Percentiles rank a stretch among this genome's conserved stretches.
Evolutionary conservation across 1,140 invertebrate species (phyloP).

Genomic region (Drosophila mojavensis): DNA sequence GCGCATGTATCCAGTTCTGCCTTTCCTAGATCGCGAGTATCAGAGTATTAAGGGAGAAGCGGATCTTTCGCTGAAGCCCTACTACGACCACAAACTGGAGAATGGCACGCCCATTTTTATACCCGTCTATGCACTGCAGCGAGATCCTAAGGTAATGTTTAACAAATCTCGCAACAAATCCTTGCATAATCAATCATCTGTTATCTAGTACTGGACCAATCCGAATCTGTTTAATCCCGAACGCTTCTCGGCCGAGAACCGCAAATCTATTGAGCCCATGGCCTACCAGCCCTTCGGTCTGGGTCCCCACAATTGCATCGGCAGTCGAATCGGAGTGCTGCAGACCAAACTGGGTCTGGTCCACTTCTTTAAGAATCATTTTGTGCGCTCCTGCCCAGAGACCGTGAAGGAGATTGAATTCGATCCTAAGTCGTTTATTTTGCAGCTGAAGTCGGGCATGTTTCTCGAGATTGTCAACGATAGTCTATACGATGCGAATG

Average conservation of each 20-base stretch:
- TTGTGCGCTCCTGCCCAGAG: slow-evolving; percentile 42
- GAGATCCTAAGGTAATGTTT: slow-evolving; percentile 68
- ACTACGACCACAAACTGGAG: slow-evolving; percentile 60
- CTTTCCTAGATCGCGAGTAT: slow-evolving; percentile 72
- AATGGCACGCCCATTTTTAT: slow-evolving; percentile 70
- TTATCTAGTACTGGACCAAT: slow-evolving; percentile 87
- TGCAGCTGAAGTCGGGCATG: slow-evolving; percentile 61
- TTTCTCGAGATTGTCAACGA: slow-evolving; percentile 67
- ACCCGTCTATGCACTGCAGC: slow-evolving; percentile 69
- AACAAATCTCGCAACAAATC: background rate
- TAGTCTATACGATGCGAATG: slow-evolving; percentile 55
- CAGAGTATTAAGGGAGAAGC: slow-evolving; percentile 31
- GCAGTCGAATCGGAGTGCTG: slow-evolving; percentile 84
- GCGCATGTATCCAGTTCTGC: slow-evolving; percentile 75
- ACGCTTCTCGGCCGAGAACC: slow-evolving; percentile 86
- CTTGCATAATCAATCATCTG: slow-evolving; percentile 53
- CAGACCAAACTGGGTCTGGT: slow-evolving; percentile 75
- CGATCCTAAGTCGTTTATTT: slow-evolving; percentile 60
- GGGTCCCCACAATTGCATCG: slow-evolving; percentile 91
- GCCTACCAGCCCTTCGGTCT: slow-evolving; percentile 91
- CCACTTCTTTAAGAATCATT: slow-evolving; percentile 71
- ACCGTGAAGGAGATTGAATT: slow-evolving; percentile 60
- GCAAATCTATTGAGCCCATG: slow-evolving; percentile 83
- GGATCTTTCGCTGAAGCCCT: slow-evolving; percentile 64
- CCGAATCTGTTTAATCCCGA: slow-evolving; percentile 88